Evolutionary conservation across 2,797 vertebrate species (phyloP).

Genomic region (Sarcoramphus papa): DNA sequence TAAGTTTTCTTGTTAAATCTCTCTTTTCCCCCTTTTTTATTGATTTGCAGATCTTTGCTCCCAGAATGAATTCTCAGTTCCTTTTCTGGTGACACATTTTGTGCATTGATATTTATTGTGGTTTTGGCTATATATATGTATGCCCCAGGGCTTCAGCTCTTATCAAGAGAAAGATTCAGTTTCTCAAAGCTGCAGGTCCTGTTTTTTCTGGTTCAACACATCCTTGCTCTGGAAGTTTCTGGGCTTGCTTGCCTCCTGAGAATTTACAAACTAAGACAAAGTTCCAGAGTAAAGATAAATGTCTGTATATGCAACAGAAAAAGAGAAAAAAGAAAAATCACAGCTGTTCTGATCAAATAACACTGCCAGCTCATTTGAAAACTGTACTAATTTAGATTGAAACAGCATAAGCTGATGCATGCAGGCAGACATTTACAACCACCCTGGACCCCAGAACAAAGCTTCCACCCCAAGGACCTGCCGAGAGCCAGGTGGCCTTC

Average conservation of each 20-base stretch:
- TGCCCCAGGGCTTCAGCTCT: slow-evolving; percentile 36
- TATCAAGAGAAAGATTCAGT: slow-evolving; percentile 24
- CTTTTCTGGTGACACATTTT: slow-evolving; percentile 20
- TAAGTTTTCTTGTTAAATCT: neutral
- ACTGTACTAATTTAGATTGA: neutral
- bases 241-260: slow-evolving; percentile 11
- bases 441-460: neutral
- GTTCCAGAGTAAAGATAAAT: neutral
- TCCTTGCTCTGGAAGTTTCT: slow-evolving; percentile 37
- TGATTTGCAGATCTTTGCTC: slow-evolving; percentile 29
- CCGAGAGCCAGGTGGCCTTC: neutral
- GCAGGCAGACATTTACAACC: neutral
- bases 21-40: neutral
- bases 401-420: neutral
- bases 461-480: neutral
- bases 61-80: slow-evolving; percentile 4
- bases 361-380: neutral
- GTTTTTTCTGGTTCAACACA: slow-evolving; percentile 45
- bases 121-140: neutral
- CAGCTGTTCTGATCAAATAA: slow-evolving; percentile 7
- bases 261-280: slow-evolving; percentile 22
- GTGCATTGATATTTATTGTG: slow-evolving; percentile 44
- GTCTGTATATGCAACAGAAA: neutral
- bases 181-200: slow-evolving; percentile 27
- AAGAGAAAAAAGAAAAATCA: neutral